These are phyloP conservation scores for Oriolus oriolus DNA, from an alignment of 2,113 vertebrate genomes.

Conservation along the genomic window DNA sequence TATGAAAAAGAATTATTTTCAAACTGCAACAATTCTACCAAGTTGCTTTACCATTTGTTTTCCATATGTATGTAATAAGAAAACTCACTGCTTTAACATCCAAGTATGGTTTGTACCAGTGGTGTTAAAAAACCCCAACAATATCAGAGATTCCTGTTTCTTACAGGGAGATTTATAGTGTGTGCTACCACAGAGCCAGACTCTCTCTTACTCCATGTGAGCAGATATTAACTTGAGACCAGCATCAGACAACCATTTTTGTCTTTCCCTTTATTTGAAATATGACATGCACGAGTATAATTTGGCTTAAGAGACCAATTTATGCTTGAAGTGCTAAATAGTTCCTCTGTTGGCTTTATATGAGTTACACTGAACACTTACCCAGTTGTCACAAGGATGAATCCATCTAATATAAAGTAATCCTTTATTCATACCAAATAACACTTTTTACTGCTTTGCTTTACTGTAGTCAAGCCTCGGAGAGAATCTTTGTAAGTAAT, in stretches of 20 bases:
- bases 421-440: background rate
- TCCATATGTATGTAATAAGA: background rate
- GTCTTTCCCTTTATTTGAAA: background rate
- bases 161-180: background rate
- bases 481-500: background rate
- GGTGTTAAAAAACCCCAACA: background rate
- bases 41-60: background rate
- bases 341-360: background rate
- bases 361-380: background rate
- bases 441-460: background rate
- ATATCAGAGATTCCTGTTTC: background rate
- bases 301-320: background rate
- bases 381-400: background rate
- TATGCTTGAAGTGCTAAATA: background rate
- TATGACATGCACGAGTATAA: background rate
- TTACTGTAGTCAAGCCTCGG: background rate
- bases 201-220: background rate
- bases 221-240: background rate
- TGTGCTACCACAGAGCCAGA: background rate
- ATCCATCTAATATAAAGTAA: constrained; percentile 1
- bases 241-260: background rate
- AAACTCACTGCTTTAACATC: background rate
- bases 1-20: background rate
- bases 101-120: background rate
- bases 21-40: background rate